These are phyloP conservation scores for Caenorhabditis briggsae DNA, from an alignment of 1,140 invertebrate genomes.

Conservation along the genomic window DNA sequence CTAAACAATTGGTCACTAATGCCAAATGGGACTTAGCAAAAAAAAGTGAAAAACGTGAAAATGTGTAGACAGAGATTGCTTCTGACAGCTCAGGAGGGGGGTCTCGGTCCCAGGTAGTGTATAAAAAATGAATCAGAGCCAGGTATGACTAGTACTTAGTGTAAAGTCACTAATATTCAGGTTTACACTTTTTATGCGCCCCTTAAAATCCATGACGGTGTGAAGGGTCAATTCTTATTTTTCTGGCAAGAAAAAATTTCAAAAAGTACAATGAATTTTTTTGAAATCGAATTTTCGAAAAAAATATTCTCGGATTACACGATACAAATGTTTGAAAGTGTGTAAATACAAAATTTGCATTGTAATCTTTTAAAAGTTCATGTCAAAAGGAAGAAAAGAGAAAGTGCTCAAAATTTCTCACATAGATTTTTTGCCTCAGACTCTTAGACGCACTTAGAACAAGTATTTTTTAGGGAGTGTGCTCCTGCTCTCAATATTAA, in stretches of 20 bases:
- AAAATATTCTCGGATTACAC: too few species aligned
- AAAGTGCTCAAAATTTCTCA: background rate
- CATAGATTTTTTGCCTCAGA: background rate
- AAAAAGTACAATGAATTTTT: too few species aligned
- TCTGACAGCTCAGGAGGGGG: background rate
- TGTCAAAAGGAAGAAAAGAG: background rate
- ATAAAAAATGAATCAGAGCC: conserved; percentile 18
- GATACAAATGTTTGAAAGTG: too few species aligned
- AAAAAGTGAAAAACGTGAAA: background rate
- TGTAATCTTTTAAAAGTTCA: background rate
- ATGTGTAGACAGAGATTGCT: background rate
- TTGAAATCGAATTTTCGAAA: background rate
- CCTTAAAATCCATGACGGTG: background rate
- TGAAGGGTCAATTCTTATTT: background rate
- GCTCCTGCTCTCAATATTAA: background rate
- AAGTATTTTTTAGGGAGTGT: background rate
- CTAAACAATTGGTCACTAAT: background rate
- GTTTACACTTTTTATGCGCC: background rate
- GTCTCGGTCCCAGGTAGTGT: background rate
- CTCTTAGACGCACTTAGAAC: background rate
- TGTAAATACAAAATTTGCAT: too few species aligned
- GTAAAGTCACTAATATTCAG: conserved; percentile 24
- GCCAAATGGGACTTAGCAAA: too few species aligned
- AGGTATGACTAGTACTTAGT: conserved; percentile 40
- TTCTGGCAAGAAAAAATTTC: background rate